Evolutionary conservation across 2,888 invertebrate genomes (phyloP).

Genomic region (Eupsilia transversa): DNA sequence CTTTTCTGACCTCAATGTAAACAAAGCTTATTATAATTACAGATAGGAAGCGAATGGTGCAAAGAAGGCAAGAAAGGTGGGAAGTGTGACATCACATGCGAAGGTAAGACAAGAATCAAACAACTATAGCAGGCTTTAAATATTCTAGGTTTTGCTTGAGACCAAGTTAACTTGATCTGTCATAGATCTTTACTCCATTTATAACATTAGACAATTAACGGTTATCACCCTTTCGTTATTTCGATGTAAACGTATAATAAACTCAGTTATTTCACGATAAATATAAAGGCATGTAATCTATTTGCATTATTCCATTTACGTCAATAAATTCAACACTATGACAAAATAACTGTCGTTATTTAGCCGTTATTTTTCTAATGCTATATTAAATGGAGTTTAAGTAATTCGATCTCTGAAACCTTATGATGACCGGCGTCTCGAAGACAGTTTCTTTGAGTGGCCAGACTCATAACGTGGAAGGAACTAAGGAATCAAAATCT

Average conservation of each 20-base stretch:
- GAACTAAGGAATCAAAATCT: no score
- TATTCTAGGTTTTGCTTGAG: background rate
- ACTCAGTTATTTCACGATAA: no score
- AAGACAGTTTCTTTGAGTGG: background rate
- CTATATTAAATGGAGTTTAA: no score
- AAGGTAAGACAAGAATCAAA: constrained; percentile 76
- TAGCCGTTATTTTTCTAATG: no score
- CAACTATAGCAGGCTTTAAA: background rate
- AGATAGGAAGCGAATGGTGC: constrained; percentile 89
- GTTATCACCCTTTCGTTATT: no score
- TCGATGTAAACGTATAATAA: no score
- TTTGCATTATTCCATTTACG: no score
- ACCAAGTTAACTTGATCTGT: background rate
- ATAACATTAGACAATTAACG: no score
- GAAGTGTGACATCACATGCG: constrained; percentile 86
- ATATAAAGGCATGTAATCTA: no score
- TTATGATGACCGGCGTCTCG: background rate
- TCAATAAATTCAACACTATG: no score
- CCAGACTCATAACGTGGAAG: background rate
- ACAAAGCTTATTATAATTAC: constrained; percentile 66
- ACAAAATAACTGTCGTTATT: no score
- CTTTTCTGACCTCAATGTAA: constrained; percentile 1
- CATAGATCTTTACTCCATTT: no score
- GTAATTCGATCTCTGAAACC: background rate
- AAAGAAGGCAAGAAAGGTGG: constrained; percentile 88